These are phyloP conservation scores for Glyphotaelius pellucidus DNA, from an alignment of 2,888 invertebrate species.

Conservation along the genomic window DNA sequence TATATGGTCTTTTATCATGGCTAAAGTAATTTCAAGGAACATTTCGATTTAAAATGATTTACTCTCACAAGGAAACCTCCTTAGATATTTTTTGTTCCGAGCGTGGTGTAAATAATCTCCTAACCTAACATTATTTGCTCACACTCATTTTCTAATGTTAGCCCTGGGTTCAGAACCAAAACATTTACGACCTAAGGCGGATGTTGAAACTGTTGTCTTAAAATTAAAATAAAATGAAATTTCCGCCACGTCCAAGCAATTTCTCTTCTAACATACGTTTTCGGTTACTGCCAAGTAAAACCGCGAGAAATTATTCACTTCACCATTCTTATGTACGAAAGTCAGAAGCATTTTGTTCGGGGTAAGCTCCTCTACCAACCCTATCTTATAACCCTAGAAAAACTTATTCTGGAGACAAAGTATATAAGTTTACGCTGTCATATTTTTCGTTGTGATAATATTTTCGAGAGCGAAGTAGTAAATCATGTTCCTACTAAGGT, in stretches of 20 bases:
- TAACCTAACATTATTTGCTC: too few relatives aligned
- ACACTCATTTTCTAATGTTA: not conserved
- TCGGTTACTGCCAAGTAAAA: not conserved
- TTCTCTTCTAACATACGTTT: not conserved
- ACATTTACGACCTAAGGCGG: not conserved
- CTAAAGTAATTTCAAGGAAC: too few relatives aligned
- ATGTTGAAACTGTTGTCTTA: not conserved
- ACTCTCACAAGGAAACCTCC: too few relatives aligned
- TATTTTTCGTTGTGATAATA: not conserved
- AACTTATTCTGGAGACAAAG: not conserved
- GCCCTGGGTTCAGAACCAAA: not conserved
- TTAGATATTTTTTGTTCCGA: too few relatives aligned
- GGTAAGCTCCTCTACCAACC: not conserved
- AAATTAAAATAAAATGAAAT: not conserved
- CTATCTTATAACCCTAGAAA: not conserved
- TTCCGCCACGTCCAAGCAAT: not conserved
- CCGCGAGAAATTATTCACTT: not conserved
- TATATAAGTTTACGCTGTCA: not conserved
- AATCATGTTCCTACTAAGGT: not conserved
- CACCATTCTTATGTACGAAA: not conserved
- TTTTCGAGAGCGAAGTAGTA: not conserved
- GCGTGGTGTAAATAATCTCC: too few relatives aligned
- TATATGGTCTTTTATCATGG: too few relatives aligned
- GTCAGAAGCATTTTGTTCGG: not conserved
- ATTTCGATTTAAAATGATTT: too few relatives aligned